phyloP scores from a whole-genome alignment of 1,140 invertebrate genomes.

The Cataglyphis hispanica region DNA sequence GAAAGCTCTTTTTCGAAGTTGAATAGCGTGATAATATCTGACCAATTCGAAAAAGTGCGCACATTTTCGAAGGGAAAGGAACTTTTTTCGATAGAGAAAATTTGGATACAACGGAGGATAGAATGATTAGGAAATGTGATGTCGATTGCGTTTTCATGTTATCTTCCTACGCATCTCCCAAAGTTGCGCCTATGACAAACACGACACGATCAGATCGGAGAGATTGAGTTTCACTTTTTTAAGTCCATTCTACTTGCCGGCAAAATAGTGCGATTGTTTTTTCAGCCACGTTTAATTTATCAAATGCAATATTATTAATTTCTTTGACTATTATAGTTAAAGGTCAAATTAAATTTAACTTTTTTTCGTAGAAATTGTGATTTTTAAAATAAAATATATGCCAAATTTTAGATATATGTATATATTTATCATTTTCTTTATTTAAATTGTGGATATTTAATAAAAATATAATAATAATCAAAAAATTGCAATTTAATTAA shows the following conservation, averaged over 20 bases:
- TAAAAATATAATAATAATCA: background rate
- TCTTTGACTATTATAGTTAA: background rate
- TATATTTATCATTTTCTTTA: too few species aligned
- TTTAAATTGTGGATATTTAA: background rate
- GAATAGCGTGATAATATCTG: slow-evolving; percentile 54
- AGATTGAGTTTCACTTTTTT: slow-evolving; percentile 18
- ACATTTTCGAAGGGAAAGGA: slow-evolving; percentile 24
- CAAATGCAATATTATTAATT: background rate
- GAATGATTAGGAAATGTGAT: slow-evolving; percentile 3
- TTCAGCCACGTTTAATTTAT: background rate
- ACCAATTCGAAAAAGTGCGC: slow-evolving; percentile 44
- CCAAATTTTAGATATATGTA: background rate
- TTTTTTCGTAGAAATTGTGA: background rate
- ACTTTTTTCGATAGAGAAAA: slow-evolving; percentile 20
- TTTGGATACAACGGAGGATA: background rate
- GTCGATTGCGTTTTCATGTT: background rate
- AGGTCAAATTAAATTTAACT: background rate
- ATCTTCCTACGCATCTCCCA: background rate
- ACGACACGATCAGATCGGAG: background rate
- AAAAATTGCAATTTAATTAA: background rate
- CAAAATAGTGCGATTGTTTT: background rate
- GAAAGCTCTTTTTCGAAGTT: slow-evolving; percentile 47
- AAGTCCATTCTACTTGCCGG: background rate
- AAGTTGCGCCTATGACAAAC: slow-evolving; percentile 9
- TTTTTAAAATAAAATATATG: background rate